Conservation (phyloP, 2,797 vertebrate genomes). For the Chelon labrosus region DNA sequence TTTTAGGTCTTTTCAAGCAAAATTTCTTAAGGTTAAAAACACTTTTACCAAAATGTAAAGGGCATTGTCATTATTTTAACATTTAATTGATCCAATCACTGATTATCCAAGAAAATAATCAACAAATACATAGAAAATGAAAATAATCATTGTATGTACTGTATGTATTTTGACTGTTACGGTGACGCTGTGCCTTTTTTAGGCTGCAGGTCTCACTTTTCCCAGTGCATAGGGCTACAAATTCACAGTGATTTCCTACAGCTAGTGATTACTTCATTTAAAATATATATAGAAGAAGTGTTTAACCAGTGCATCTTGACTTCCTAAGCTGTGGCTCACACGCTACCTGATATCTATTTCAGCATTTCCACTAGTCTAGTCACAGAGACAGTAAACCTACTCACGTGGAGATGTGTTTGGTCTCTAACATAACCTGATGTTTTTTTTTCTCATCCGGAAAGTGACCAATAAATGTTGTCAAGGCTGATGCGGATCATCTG, state of each 20-base stretch:
- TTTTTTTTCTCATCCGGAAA: conserved; percentile 33
- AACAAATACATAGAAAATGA: not conserved
- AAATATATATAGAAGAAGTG: not conserved
- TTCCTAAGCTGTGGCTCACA: not conserved
- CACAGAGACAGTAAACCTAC: conserved; percentile 31
- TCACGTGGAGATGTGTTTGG: conserved; percentile 56
- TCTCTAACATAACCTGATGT: conserved; percentile 33
- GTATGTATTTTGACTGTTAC: not conserved
- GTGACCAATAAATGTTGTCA: conserved; percentile 37
- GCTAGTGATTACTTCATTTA: not conserved
- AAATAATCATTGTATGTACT: not conserved
- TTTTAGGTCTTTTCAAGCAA: not conserved
- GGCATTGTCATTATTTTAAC: not conserved
- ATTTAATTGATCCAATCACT: not conserved
- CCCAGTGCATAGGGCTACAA: not conserved
- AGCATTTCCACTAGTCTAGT: conserved; percentile 36
- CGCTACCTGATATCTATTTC: not conserved
- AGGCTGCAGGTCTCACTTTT: too few relatives aligned
- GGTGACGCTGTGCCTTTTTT: too few relatives aligned
- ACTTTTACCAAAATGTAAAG: not conserved
- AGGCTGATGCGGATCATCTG: conserved; percentile 41
- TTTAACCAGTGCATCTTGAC: not conserved
- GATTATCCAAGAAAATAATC: not conserved
- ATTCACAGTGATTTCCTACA: not conserved
- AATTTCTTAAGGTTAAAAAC: not conserved